These are phyloP conservation scores for Euplexia lucipara DNA, from an alignment of 2,888 invertebrate species.

Conservation along the genomic window DNA sequence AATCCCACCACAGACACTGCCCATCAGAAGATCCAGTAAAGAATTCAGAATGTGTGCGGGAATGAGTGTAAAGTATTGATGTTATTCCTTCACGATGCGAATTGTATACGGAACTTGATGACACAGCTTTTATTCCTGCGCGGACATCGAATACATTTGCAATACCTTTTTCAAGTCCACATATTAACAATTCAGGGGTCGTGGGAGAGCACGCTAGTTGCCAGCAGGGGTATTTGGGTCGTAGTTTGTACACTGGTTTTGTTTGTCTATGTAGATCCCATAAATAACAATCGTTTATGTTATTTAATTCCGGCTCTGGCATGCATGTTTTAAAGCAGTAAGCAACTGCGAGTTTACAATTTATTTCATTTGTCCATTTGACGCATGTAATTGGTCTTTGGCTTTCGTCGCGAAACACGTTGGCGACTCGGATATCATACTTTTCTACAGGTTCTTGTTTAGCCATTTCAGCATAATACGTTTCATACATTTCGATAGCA, in stretches of 20 bases:
- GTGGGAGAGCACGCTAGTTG: constrained; percentile 82
- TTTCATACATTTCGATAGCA: constrained; percentile 95
- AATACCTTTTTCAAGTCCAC: constrained; percentile 83
- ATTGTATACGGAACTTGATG: constrained; percentile 90
- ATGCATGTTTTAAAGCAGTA: constrained; percentile 85
- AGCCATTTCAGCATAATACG: constrained; percentile 92
- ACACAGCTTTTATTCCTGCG: constrained; percentile 93
- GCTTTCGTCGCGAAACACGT: constrained; percentile 92
- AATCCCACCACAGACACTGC: constrained; percentile 94
- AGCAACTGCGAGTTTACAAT: constrained; percentile 92
- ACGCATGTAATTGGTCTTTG: constrained; percentile 90
- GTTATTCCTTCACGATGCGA: constrained; percentile 90
- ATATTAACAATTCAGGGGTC: constrained; percentile 77
- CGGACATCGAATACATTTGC: constrained; percentile 94
- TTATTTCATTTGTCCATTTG: constrained; percentile 93
- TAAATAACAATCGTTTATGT: constrained; percentile 90
- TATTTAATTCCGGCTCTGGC: constrained; percentile 57
- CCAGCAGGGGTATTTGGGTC: constrained; percentile 80
- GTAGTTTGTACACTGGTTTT: constrained; percentile 75
- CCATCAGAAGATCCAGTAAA: constrained; percentile 93
- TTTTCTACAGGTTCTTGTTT: constrained; percentile 89
- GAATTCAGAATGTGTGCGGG: constrained; percentile 92
- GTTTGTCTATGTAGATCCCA: constrained; percentile 92
- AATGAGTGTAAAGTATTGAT: constrained; percentile 91
- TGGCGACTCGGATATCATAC: constrained; percentile 91